Percentiles rank a stretch among this genome's conserved stretches.
These are phyloP conservation scores for Eupithecia inturbata DNA, from an alignment of 2,888 invertebrate species.

Conservation along the genomic window DNA sequence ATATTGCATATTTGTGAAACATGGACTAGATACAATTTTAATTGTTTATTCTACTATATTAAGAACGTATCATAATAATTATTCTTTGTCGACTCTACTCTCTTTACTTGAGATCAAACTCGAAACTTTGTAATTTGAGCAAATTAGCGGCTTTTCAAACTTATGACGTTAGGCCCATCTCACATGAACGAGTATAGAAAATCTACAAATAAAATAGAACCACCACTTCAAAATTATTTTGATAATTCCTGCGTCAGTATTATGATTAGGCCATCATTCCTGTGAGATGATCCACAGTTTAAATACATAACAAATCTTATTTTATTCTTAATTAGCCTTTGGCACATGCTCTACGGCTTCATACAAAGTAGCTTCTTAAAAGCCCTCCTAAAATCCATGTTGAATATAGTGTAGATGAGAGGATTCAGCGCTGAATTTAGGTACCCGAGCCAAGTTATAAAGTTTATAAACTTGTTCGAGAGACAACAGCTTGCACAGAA, in stretches of 20 bases:
- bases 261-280: constrained; percentile 1
- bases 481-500: constrained; percentile 93
- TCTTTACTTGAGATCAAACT: constrained; percentile 51
- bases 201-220: not conserved
- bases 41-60: constrained; percentile 35
- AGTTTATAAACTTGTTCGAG: constrained; percentile 91
- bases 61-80: constrained; percentile 31
- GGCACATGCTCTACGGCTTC: constrained; percentile 68
- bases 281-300: not conserved
- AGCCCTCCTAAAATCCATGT: constrained; percentile 95
- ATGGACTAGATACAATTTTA: constrained; percentile 31
- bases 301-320: constrained; percentile 18
- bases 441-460: constrained; percentile 97
- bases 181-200: not conserved
- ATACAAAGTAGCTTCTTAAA: constrained; percentile 89
- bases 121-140: constrained; percentile 69
- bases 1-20: constrained; percentile 41
- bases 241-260: not conserved
- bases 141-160: constrained; percentile 64
- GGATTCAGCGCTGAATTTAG: constrained; percentile 96
- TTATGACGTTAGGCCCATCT: constrained; percentile 41
- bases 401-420: constrained; percentile 97
- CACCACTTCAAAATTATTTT: not conserved
- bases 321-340: constrained; percentile 61
- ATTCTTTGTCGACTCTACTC: constrained; percentile 31